Evolutionary conservation across 2,113 vertebrate species (phyloP).

Genomic region (Leptocoma aspasia): DNA sequence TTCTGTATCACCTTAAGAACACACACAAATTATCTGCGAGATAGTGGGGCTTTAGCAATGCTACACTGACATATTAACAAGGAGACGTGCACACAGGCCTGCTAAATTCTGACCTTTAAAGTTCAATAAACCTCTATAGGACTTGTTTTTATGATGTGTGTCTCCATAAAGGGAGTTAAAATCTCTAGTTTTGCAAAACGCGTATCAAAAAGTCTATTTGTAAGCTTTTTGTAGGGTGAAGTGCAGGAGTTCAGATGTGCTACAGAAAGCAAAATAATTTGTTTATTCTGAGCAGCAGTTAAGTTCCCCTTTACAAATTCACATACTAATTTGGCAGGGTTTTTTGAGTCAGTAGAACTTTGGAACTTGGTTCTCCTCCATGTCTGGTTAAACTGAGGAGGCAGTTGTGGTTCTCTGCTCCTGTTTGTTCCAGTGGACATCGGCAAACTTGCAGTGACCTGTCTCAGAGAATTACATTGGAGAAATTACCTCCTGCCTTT

Average conservation of each 20-base stretch:
- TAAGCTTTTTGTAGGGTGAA: neutral
- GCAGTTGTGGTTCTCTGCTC: neutral
- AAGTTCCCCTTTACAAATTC: neutral
- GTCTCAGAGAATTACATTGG: neutral
- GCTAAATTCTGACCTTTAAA: neutral
- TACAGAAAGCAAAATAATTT: neutral
- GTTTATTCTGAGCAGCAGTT: neutral
- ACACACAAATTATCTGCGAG: neutral
- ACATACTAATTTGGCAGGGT: neutral
- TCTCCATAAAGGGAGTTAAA: neutral
- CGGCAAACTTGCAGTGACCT: neutral
- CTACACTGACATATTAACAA: neutral
- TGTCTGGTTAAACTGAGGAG: neutral
- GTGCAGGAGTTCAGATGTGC: neutral
- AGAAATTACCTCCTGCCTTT: slow-evolving; percentile 10
- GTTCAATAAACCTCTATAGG: neutral
- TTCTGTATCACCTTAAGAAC: neutral
- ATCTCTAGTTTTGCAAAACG: neutral
- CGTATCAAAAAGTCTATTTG: neutral
- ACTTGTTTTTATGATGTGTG: neutral
- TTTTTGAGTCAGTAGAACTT: neutral
- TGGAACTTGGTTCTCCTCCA: neutral
- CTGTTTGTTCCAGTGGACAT: neutral
- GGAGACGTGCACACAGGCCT: rapidly evolving
- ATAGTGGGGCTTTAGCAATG: neutral